Conservation (phyloP, 2,797 vertebrate species). For the Numenius phaeopus region DNA sequence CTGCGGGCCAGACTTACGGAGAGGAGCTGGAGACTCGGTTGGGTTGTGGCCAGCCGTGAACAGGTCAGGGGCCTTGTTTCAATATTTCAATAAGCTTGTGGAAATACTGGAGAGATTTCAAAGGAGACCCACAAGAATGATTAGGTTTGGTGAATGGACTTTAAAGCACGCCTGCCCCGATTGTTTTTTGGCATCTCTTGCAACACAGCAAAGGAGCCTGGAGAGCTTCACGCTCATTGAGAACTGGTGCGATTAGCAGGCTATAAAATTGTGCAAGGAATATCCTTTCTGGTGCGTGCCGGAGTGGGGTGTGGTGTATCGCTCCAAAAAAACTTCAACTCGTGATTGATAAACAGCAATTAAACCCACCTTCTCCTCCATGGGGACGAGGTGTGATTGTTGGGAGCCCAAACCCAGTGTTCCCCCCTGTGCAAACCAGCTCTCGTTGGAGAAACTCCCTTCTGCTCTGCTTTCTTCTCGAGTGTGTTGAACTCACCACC, state of each 20-base stretch:
- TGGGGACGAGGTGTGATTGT: rapidly evolving
- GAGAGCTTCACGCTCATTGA: not conserved
- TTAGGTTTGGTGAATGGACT: not conserved
- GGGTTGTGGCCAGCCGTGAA: not conserved
- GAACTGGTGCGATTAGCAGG: not conserved
- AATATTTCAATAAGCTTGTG: not conserved
- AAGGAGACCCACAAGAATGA: not conserved
- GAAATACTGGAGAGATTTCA: not conserved
- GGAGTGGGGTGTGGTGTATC: not conserved
- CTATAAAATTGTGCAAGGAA: not conserved
- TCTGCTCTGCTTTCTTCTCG: not conserved
- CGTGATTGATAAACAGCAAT: not conserved
- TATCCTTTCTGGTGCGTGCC: rapidly evolving
- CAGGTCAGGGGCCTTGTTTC: not conserved
- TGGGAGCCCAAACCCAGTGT: rapidly evolving
- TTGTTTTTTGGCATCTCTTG: not conserved
- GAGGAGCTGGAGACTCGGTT: not conserved
- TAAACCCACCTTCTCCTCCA: not conserved
- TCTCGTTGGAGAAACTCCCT: not conserved
- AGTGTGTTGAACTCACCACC: rapidly evolving
- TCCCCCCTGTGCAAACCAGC: not conserved
- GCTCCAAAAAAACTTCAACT: not conserved
- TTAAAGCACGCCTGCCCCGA: not conserved
- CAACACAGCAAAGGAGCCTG: not conserved
- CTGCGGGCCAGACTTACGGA: not conserved